Evolutionary conservation across 2,113 vertebrate genomes (phyloP).

Genomic region (Meleagris gallopavo): DNA sequence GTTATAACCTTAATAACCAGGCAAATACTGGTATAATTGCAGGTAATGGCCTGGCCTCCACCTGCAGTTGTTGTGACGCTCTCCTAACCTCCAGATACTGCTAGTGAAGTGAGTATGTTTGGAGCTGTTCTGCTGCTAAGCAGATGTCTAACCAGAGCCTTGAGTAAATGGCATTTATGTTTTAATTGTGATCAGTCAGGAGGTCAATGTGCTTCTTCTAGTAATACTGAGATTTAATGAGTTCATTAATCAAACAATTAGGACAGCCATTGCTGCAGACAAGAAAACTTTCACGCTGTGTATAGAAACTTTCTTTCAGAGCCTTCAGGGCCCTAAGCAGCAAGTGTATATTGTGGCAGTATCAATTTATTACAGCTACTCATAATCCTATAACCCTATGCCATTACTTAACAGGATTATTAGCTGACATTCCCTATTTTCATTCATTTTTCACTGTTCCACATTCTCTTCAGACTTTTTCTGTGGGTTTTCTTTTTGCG

Average conservation of each 20-base stretch:
- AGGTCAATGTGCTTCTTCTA: not conserved
- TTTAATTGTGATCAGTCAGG: not conserved
- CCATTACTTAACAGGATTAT: not conserved
- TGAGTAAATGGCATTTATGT: not conserved
- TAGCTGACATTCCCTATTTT: not conserved
- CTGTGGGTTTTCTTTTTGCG: not conserved
- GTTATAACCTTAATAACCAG: not conserved
- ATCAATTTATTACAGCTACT: not conserved
- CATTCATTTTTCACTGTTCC: not conserved
- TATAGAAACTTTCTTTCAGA: not conserved
- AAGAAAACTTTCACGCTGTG: not conserved
- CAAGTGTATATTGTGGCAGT: not conserved
- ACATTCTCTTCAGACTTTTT: not conserved
- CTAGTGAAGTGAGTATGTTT: not conserved
- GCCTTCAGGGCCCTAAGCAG: not conserved
- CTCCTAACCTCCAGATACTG: not conserved
- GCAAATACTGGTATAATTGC: not conserved
- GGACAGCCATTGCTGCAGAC: not conserved
- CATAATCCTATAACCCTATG: not conserved
- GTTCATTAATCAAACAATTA: constrained; percentile 38
- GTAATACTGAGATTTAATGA: constrained; percentile 13
- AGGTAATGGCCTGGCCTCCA: not conserved
- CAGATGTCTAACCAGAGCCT: not conserved
- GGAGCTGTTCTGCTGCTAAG: not conserved
- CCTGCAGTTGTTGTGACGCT: not conserved